phyloP scores from a whole-genome alignment of 2,888 invertebrate species.

The Nomada fucata region DNA sequence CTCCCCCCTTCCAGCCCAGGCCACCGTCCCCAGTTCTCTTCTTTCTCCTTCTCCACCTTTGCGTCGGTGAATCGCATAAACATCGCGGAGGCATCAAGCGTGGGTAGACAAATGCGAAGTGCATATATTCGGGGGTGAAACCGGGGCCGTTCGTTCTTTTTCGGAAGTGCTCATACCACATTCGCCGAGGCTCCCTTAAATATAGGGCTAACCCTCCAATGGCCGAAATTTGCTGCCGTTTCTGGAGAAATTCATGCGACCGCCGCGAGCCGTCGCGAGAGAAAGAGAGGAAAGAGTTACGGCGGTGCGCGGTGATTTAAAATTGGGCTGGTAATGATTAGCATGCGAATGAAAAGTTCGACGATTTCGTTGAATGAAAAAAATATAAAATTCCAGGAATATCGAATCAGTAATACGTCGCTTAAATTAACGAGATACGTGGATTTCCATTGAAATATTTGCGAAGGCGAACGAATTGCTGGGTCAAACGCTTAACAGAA shows the following conservation, averaged over 20 bases:
- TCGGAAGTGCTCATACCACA: slow-evolving; percentile 48
- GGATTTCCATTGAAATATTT: not conserved
- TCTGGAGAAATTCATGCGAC: slow-evolving; percentile 28
- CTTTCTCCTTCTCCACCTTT: slow-evolving; percentile 53
- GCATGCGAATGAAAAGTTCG: not conserved
- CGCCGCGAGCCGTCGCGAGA: not conserved
- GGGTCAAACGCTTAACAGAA: not conserved
- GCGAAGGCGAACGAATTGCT: not conserved
- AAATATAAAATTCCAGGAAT: too few relatives aligned
- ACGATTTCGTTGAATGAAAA: not conserved
- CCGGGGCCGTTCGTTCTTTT: slow-evolving; percentile 48
- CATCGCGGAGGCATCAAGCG: slow-evolving; percentile 61
- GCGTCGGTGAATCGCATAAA: slow-evolving; percentile 66
- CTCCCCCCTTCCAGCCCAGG: not conserved
- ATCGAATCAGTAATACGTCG: too few relatives aligned
- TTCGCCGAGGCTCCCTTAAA: slow-evolving; percentile 34
- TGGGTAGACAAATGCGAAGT: slow-evolving; percentile 67
- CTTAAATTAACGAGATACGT: too few relatives aligned
- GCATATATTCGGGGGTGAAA: slow-evolving; percentile 62
- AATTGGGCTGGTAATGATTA: not conserved
- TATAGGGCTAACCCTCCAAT: slow-evolving; percentile 48
- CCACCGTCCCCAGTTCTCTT: slow-evolving; percentile 31
- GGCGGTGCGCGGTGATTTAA: not conserved
- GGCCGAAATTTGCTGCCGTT: slow-evolving; percentile 38
- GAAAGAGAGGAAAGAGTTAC: not conserved